Percentiles rank a stretch among this genome's conserved stretches.
phyloP scores from a whole-genome alignment of 2,797 vertebrate species.

The Hoplostethus atlanticus region DNA sequence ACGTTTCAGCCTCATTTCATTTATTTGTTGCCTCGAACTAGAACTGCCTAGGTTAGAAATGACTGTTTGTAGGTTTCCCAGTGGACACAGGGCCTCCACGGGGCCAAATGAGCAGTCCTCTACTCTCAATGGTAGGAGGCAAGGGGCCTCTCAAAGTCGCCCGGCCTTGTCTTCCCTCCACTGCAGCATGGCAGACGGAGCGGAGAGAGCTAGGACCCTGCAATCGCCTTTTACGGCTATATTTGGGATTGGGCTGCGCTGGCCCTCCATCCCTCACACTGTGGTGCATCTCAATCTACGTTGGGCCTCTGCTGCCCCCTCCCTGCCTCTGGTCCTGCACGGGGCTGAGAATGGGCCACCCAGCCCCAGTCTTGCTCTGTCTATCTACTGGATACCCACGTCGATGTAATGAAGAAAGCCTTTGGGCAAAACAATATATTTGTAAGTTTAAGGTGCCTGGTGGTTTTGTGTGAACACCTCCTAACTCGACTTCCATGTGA shows the following conservation, averaged over 20 bases:
- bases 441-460: too few relatives aligned
- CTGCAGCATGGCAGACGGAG: slow-evolving; percentile 41
- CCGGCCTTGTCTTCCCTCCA: slow-evolving; percentile 14
- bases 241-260: slow-evolving; percentile 47
- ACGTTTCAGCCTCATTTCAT: too few relatives aligned
- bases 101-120: slow-evolving; percentile 35
- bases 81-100: not conserved
- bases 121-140: slow-evolving; percentile 3
- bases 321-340: slow-evolving; percentile 61
- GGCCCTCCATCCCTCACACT: slow-evolving; percentile 39
- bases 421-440: too few relatives aligned
- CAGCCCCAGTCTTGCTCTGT: slow-evolving; percentile 19
- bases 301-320: slow-evolving; percentile 76
- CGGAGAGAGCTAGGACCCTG: slow-evolving; percentile 45
- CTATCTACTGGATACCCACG: not conserved
- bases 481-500: not conserved
- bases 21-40: too few relatives aligned
- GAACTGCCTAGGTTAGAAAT: too few relatives aligned
- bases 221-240: slow-evolving; percentile 44
- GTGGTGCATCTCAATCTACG: slow-evolving; percentile 51
- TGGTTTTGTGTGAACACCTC: slow-evolving; percentile 5
- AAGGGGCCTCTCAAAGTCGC: slow-evolving; percentile 41
- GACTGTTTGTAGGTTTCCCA: too few relatives aligned
- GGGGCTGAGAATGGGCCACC: not conserved
- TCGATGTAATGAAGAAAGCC: not conserved